These are phyloP conservation scores for Mus caroli DNA, from an alignment of 2,797 vertebrate genomes.

Conservation along the genomic window DNA sequence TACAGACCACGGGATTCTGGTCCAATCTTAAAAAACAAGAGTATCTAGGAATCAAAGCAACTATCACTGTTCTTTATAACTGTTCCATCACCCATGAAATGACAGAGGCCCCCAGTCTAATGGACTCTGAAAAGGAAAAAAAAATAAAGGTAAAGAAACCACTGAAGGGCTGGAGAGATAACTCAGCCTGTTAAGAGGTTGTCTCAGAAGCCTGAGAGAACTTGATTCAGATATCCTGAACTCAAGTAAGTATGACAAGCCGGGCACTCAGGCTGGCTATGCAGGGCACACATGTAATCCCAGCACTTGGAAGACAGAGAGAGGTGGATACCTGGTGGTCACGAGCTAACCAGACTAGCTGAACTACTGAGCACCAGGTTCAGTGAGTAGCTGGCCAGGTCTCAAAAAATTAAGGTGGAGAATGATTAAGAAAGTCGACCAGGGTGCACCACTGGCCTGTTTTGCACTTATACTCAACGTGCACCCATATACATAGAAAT, in stretches of 20 bases:
- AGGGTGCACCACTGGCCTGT: background rate
- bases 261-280: background rate
- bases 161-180: background rate
- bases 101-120: too few species aligned
- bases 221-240: background rate
- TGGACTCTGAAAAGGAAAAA: background rate
- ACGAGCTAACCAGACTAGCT: background rate
- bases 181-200: background rate
- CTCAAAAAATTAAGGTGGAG: background rate
- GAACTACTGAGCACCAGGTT: background rate
- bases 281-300: background rate
- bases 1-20: background rate
- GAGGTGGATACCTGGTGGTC: background rate
- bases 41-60: background rate
- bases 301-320: background rate
- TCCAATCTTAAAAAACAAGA: background rate
- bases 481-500: background rate
- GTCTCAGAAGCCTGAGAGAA: background rate
- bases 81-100: background rate
- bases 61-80: background rate
- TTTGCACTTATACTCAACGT: background rate
- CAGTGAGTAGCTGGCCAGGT: background rate
- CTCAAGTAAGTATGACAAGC: background rate
- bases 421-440: background rate
- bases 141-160: background rate